Percentiles rank a stretch among this genome's conserved stretches.
Conservation (phyloP, 2,797 vertebrate genomes). For the Alcedo quadribrachys region DNA sequence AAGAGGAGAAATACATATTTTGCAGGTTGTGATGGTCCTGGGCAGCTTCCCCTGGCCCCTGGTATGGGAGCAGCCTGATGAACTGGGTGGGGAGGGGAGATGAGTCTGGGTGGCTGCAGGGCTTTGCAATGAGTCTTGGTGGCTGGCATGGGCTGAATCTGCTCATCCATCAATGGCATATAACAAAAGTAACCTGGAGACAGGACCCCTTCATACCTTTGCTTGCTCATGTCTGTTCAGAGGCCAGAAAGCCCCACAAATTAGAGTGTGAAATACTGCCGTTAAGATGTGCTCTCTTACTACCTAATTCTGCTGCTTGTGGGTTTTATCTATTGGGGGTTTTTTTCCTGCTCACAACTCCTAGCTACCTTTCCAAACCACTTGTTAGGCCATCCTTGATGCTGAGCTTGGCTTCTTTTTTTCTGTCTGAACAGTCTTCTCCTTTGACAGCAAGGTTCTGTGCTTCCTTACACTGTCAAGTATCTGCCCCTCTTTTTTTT, state of each 20-base stretch:
- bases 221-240: not conserved
- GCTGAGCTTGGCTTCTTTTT: not conserved
- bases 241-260: not conserved
- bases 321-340: not conserved
- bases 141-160: not conserved
- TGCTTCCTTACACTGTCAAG: not conserved
- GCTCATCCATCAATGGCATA: rapidly evolving
- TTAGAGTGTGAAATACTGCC: not conserved
- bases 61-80: not conserved
- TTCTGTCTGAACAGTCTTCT: not conserved
- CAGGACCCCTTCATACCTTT: rapidly evolving
- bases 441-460: constrained; percentile 9
- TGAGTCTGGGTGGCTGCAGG: not conserved
- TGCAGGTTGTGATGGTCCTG: not conserved
- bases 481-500: not conserved
- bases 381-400: constrained; percentile 15
- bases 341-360: not conserved
- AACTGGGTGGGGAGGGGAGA: not conserved
- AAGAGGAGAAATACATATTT: not conserved
- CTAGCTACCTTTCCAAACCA: not conserved
- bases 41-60: not conserved
- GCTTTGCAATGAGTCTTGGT: not conserved
- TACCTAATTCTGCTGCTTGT: not conserved
- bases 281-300: not conserved
- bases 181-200: not conserved